phyloP scores from a whole-genome alignment of 2,888 invertebrate genomes.

The Dicyrtomina minuta region DNA sequence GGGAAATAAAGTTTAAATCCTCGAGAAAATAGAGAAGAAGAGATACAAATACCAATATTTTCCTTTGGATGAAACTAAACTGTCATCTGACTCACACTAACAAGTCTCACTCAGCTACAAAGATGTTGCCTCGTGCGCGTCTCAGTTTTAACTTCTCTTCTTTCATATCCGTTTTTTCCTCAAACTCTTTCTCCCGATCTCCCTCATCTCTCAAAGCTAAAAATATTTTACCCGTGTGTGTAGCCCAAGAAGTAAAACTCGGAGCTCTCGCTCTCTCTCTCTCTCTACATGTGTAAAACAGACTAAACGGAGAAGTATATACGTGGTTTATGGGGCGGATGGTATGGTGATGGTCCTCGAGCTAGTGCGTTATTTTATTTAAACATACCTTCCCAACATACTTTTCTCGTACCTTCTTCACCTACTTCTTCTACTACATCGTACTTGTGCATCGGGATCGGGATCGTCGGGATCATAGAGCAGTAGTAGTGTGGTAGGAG shows the following conservation, averaged over 20 bases:
- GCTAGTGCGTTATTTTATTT: no score
- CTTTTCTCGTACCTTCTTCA: no score
- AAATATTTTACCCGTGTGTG: conserved; percentile 19
- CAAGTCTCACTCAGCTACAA: not conserved
- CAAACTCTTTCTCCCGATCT: conserved; percentile 4
- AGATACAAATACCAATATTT: conserved; percentile 25
- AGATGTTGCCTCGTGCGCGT: conserved; percentile 7
- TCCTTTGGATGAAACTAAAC: conserved; percentile 25
- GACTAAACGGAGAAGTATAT: not conserved
- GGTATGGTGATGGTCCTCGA: no score
- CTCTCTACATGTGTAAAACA: not conserved
- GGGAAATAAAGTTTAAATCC: not conserved
- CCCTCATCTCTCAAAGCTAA: conserved; percentile 3
- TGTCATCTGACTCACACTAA: conserved; percentile 19
- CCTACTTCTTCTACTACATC: no score
- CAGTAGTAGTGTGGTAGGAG: no score
- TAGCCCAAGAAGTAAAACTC: no score
- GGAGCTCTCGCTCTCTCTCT: no score
- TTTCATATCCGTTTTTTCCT: not conserved
- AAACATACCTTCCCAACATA: no score
- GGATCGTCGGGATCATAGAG: no score
- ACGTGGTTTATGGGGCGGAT: not conserved
- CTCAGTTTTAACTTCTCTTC: not conserved
- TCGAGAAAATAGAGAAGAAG: not conserved
- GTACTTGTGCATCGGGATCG: no score